Conservation (phyloP, 2,797 vertebrate genomes). For the Babyrousa celebensis region DNA sequence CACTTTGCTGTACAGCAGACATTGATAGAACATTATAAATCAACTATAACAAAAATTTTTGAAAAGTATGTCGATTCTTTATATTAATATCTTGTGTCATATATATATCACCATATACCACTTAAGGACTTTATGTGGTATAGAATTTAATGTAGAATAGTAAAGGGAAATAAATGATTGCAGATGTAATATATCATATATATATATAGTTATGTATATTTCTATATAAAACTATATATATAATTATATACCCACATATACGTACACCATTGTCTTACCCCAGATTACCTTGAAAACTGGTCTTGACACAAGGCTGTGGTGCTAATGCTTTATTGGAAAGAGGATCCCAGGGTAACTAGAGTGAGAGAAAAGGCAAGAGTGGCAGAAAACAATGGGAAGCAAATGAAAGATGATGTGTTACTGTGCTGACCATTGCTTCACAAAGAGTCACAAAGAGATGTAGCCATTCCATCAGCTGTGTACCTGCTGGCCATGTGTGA, state of each 20-base stretch:
- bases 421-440: not conserved
- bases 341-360: not conserved
- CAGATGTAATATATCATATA: not conserved
- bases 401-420: not conserved
- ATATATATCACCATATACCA: not conserved
- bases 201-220: not conserved
- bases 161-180: constrained; percentile 13
- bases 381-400: not conserved
- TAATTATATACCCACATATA: not conserved
- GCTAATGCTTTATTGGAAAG: not conserved
- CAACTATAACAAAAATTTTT: too few relatives aligned
- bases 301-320: not conserved
- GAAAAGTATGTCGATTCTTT: not conserved
- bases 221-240: not conserved
- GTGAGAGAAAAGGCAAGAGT: not conserved
- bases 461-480: not conserved
- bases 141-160: not conserved
- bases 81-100: constrained; percentile 23
- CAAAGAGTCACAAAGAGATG: not conserved
- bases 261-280: not conserved
- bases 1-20: too few relatives aligned
- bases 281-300: constrained; percentile 19
- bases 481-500: not conserved
- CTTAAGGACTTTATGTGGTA: not conserved
- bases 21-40: too few relatives aligned